phyloP scores from a whole-genome alignment of 2,113 vertebrate genomes.

The Prietella phreatophila region DNA sequence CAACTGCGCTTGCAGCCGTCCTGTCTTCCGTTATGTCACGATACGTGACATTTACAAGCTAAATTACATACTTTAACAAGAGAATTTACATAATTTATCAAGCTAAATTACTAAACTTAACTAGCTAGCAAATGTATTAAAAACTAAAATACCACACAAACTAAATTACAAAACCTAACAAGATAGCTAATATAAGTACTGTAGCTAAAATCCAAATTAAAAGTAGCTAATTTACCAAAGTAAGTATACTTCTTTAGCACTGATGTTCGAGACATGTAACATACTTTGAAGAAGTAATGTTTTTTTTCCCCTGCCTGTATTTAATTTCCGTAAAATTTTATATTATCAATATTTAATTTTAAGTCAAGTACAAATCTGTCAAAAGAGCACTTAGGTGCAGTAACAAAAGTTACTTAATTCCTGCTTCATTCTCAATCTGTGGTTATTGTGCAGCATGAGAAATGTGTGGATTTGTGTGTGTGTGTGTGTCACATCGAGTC shows the following conservation, averaged over 20 bases:
- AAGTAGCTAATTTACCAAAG: background rate
- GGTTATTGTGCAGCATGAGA: constrained; percentile 8
- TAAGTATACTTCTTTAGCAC: background rate
- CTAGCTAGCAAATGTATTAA: background rate
- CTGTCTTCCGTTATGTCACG: too few species aligned
- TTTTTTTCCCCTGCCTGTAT: background rate
- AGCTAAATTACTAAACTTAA: background rate
- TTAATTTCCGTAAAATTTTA: background rate
- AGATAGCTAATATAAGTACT: background rate
- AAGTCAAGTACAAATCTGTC: background rate
- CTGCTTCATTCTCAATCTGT: background rate
- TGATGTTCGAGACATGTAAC: background rate
- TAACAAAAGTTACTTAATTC: background rate
- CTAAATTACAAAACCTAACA: background rate
- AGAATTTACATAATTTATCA: background rate
- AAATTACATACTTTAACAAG: background rate
- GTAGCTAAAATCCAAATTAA: background rate
- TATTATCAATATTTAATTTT: too few species aligned
- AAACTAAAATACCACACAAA: too few species aligned
- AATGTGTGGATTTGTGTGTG: constrained; percentile 34
- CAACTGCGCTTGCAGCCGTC: too few species aligned
- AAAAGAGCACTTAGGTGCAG: background rate
- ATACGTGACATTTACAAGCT: too few species aligned
- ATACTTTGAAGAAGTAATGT: background rate
- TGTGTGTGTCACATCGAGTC: constrained; percentile 65